Conservation (phyloP, 2,797 vertebrate species). For the Anomalospiza imberbis region DNA sequence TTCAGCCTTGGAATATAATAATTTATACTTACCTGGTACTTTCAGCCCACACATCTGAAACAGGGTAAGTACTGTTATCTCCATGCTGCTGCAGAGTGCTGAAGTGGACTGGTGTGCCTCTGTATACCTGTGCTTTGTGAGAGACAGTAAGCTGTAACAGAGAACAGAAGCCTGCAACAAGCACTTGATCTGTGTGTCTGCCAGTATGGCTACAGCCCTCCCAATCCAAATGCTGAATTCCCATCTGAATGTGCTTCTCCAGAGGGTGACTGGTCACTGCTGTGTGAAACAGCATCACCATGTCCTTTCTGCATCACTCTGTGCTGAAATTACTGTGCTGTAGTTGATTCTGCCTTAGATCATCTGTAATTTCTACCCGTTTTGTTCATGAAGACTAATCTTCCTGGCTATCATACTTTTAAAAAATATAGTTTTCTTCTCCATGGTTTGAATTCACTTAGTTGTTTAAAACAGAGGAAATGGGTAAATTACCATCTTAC, state of each 20-base stretch:
- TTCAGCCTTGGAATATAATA: neutral
- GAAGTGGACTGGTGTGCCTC: neutral
- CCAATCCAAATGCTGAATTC: neutral
- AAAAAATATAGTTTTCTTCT: neutral
- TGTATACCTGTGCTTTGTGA: neutral
- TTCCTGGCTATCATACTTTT: neutral
- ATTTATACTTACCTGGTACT: neutral
- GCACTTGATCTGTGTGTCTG: neutral
- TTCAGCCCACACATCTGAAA: neutral
- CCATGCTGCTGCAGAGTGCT: neutral
- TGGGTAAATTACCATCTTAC: fast-evolving
- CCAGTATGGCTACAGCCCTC: neutral
- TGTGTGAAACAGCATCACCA: neutral
- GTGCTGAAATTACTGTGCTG: neutral
- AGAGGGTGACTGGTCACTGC: neutral
- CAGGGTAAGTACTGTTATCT: neutral
- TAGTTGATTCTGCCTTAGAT: neutral
- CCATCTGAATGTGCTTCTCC: neutral
- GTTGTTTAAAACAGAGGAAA: neutral
- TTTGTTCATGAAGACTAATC: neutral
- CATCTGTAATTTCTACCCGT: neutral
- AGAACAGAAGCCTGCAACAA: neutral
- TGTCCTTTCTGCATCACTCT: neutral
- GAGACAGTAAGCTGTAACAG: neutral
- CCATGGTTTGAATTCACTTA: neutral